A percentile compares a stretch with the other conserved stretches of the same genome.
Evolutionary conservation across 1,140 invertebrate genomes (phyloP).

Genomic region (Calephelis nemesis): DNA sequence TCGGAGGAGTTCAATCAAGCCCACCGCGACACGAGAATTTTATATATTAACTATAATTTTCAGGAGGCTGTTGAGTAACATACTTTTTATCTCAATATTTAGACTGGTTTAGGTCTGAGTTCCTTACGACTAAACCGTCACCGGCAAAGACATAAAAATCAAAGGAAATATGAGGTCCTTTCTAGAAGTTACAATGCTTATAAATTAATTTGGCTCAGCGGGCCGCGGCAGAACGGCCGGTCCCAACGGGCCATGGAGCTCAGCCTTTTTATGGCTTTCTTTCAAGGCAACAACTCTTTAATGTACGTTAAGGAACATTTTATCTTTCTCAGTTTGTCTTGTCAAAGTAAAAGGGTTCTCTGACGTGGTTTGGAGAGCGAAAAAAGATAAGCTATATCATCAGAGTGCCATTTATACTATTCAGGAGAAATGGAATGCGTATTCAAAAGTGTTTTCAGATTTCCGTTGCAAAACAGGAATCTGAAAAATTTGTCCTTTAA

Average conservation of each 20-base stretch:
- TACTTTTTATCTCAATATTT: too few relatives aligned
- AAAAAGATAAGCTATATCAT: slow-evolving; percentile 59
- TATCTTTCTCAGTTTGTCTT: slow-evolving; percentile 72
- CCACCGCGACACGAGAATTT: too few relatives aligned
- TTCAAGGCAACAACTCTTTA: slow-evolving; percentile 65
- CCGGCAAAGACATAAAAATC: too few relatives aligned
- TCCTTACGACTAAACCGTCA: too few relatives aligned
- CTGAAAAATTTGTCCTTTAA: too few relatives aligned
- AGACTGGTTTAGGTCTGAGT: too few relatives aligned
- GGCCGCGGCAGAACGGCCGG: slow-evolving; percentile 32
- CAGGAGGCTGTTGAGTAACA: too few relatives aligned
- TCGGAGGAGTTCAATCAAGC: too few relatives aligned
- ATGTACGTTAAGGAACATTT: slow-evolving; percentile 72
- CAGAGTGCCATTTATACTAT: slow-evolving; percentile 11
- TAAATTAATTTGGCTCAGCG: slow-evolving; percentile 61
- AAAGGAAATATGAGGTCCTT: background rate
- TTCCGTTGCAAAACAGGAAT: background rate
- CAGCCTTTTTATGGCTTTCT: slow-evolving; percentile 67
- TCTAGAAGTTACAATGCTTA: slow-evolving; percentile 40
- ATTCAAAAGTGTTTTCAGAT: background rate
- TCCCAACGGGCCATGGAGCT: slow-evolving; percentile 46
- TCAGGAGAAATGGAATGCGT: too few relatives aligned
- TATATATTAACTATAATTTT: too few relatives aligned
- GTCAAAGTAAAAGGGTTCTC: slow-evolving; percentile 68
- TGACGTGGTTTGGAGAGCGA: slow-evolving; percentile 64